A percentile compares a stretch with the other conserved stretches of the same genome.
phyloP scores from a whole-genome alignment of 2,797 vertebrate genomes.

The Pogonophryne albipinna region DNA sequence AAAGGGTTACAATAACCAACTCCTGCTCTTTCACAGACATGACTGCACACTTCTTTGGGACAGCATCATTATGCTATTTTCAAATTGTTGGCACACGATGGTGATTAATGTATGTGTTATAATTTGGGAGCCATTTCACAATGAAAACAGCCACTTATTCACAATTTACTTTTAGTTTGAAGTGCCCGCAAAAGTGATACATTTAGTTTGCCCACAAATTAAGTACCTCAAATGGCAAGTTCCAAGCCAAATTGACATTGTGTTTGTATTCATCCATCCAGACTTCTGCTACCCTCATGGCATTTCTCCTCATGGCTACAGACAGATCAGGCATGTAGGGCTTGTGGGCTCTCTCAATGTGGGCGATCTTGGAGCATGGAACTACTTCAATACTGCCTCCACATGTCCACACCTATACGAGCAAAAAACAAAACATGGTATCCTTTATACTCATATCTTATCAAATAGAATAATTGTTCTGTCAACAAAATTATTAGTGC shows the following conservation, averaged over 20 bases:
- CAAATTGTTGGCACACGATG: no score
- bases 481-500: neutral
- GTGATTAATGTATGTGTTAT: no score
- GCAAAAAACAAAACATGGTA: neutral
- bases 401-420: slow-evolving; percentile 91
- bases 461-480: neutral
- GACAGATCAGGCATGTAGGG: slow-evolving; percentile 91
- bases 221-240: slow-evolving; percentile 89
- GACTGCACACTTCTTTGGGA: no score
- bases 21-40: no score
- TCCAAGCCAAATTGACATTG: slow-evolving; percentile 93
- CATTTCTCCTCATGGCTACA: slow-evolving; percentile 89
- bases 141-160: no score
- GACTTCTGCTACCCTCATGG: slow-evolving; percentile 91
- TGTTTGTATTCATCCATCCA: slow-evolving; percentile 97
- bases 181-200: no score
- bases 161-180: no score
- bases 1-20: no score
- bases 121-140: no score
- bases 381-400: slow-evolving; percentile 95
- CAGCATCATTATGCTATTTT: no score
- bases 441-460: no score
- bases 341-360: slow-evolving; percentile 93
- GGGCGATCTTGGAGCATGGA: slow-evolving; percentile 93
- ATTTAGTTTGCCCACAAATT: no score